Base-by-base conservation (phyloP, 2,888 invertebrate species). In the Helicoverpa assulta region DNA sequence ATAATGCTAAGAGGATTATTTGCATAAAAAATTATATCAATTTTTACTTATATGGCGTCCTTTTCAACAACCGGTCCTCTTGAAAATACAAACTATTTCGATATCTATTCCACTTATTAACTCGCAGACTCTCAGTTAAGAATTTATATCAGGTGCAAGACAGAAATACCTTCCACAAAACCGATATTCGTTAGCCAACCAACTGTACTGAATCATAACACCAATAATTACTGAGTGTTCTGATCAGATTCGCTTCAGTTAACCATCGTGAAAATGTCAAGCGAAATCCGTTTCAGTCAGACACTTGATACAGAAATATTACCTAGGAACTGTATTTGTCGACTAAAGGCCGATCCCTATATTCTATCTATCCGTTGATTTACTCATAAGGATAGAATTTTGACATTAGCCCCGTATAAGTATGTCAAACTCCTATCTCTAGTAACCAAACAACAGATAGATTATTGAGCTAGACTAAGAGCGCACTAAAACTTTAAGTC, bases 1-100 rank as follows among this genome's bases (percentile, higher is more conserved):
- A 56, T 65, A 73, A 47, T 51, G 64, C 52, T 7, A 5, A n/a
- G 5, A 37, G 57, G 19, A 14, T 21, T 14, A 26, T 26, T 4
- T 26, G n/a, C n/a, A n/a, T n/a, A n/a, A 26, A 26, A 26, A 26
- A 26, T 3, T 3, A 26, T 26, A 3, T n/a, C n/a, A n/a, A 3
- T 2, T 57, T 4, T 21, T 57, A 57, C 14, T 43, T 18, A 18
- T 29, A n/a, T 18, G 19, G 14, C 4, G 10, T 43, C 65, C 63
- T 47, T 4, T 26, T 26, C 26, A 26, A 10, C 3, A 3, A 14
- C 40, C 12, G 3, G 14, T 40, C 10, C 12, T 40, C 4, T 40
- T 53, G 12, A 58, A 18, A 7, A 5, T n/a, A 16, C 14, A 26
- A 7, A 10, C n/a, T 7, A 51, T 21, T 16, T 21, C 16, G 18